phyloP scores from a whole-genome alignment of 2,888 invertebrate species.

The Mellilla xanthometata region DNA sequence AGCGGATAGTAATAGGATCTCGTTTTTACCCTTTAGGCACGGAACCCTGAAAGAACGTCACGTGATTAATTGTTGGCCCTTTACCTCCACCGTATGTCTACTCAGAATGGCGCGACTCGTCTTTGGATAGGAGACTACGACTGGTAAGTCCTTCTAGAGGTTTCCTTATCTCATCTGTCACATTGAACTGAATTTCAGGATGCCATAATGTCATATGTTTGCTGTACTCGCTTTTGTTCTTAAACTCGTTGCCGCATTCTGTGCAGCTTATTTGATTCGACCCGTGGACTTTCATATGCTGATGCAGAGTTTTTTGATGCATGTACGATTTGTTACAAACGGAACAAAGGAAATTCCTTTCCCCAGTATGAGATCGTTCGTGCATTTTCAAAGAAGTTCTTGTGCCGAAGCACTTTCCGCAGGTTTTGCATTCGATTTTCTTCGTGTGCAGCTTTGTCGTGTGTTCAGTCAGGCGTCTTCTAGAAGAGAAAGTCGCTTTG shows the following conservation, averaged over 20 bases:
- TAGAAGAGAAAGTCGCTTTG: slow-evolving; percentile 57
- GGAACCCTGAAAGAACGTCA: too few species aligned
- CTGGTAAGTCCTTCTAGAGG: too few species aligned
- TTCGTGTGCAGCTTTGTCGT: slow-evolving; percentile 69
- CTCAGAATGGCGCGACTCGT: too few species aligned
- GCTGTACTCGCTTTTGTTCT: slow-evolving; percentile 63
- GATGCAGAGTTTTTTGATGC: slow-evolving; percentile 66
- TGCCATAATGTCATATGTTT: slow-evolving; percentile 74
- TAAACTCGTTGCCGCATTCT: slow-evolving; percentile 64
- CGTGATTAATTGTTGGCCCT: too few species aligned
- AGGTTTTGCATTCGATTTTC: slow-evolving; percentile 66
- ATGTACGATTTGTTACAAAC: slow-evolving; percentile 71
- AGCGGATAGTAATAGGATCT: too few species aligned
- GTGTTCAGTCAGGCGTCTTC: slow-evolving; percentile 68
- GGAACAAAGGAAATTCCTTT: slow-evolving; percentile 64
- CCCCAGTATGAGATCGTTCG: slow-evolving; percentile 64
- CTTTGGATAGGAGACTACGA: too few species aligned
- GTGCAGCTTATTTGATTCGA: slow-evolving; percentile 58
- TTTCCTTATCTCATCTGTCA: too few species aligned
- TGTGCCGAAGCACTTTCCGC: slow-evolving; percentile 71
- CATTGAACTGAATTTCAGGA: slow-evolving; percentile 53
- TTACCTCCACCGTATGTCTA: too few species aligned
- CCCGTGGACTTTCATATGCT: slow-evolving; percentile 70
- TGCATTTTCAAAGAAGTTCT: slow-evolving; percentile 67
- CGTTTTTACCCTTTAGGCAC: too few species aligned